These are phyloP conservation scores for Oreonectes daqikongensis DNA, from an alignment of 2,797 vertebrate genomes.

Conservation along the genomic window DNA sequence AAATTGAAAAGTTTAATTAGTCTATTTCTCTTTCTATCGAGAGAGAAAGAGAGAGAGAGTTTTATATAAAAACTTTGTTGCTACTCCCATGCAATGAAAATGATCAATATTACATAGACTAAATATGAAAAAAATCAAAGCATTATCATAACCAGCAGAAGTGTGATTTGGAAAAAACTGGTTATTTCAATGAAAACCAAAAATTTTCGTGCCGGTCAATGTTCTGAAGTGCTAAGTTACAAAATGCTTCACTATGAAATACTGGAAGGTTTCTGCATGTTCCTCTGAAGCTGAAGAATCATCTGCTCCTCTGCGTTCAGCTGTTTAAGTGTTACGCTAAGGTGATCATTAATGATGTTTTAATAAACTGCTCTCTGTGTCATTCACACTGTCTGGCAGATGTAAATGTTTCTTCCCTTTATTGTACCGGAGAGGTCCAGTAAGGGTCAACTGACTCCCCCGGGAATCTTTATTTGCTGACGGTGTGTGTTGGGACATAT, in stretches of 20 bases:
- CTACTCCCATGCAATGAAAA: too few relatives aligned
- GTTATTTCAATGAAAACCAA: too few relatives aligned
- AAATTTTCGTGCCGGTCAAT: not conserved
- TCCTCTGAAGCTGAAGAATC: not conserved
- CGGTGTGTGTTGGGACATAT: slow-evolving; percentile 78
- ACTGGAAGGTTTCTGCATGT: not conserved
- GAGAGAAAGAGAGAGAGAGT: too few relatives aligned
- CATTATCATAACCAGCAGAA: too few relatives aligned
- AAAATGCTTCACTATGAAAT: slow-evolving; percentile 30
- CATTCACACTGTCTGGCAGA: slow-evolving; percentile 77
- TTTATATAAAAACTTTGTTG: too few relatives aligned
- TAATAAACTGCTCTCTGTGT: slow-evolving; percentile 77
- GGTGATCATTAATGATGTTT: slow-evolving; percentile 77
- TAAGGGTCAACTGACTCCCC: slow-evolving; percentile 77
- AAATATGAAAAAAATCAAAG: too few relatives aligned
- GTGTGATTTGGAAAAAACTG: too few relatives aligned
- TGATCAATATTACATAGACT: too few relatives aligned
- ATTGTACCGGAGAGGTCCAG: slow-evolving; percentile 76
- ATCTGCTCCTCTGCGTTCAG: slow-evolving; percentile 19
- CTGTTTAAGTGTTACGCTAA: slow-evolving; percentile 66
- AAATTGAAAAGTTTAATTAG: too few relatives aligned
- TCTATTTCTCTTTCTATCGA: too few relatives aligned
- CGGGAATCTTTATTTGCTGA: slow-evolving; percentile 80
- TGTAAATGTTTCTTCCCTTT: slow-evolving; percentile 81
- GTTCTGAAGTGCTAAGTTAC: not conserved